These are phyloP conservation scores for Siniperca obscura DNA, from an alignment of 2,797 vertebrate species.

Conservation along the genomic window DNA sequence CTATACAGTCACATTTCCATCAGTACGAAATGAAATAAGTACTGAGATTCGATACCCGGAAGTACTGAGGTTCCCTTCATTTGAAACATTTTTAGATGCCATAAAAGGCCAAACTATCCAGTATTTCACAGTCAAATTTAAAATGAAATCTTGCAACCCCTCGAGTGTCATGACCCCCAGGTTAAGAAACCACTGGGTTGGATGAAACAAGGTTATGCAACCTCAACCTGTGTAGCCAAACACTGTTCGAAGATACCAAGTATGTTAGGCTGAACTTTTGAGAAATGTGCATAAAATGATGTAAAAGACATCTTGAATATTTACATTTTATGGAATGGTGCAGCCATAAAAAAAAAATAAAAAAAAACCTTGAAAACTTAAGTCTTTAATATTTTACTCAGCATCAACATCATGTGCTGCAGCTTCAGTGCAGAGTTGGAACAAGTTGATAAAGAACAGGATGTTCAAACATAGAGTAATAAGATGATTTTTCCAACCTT, in stretches of 20 bases:
- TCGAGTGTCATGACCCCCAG: neutral
- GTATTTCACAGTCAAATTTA: neutral
- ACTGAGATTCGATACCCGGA: neutral
- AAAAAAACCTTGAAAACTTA: neutral
- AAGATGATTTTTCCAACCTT: neutral
- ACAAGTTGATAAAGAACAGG: neutral
- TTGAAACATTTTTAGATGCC: neutral
- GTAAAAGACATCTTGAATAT: conserved; percentile 20
- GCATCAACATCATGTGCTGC: neutral
- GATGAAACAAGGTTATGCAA: neutral
- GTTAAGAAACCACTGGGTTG: neutral
- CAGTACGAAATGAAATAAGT: neutral
- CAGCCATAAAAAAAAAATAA: neutral
- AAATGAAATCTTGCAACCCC: neutral
- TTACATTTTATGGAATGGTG: conserved; percentile 18
- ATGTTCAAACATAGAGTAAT: neutral
- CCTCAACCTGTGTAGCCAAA: conserved; percentile 3
- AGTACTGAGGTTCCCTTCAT: neutral
- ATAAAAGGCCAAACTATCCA: neutral
- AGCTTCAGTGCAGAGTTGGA: neutral
- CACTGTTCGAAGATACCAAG: neutral
- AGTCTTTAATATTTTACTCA: conserved; percentile 14
- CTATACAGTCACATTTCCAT: neutral
- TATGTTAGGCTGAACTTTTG: neutral
- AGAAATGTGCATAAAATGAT: neutral